Conservation (phyloP, 2,113 vertebrate species). For the Calidris pygmaea region DNA sequence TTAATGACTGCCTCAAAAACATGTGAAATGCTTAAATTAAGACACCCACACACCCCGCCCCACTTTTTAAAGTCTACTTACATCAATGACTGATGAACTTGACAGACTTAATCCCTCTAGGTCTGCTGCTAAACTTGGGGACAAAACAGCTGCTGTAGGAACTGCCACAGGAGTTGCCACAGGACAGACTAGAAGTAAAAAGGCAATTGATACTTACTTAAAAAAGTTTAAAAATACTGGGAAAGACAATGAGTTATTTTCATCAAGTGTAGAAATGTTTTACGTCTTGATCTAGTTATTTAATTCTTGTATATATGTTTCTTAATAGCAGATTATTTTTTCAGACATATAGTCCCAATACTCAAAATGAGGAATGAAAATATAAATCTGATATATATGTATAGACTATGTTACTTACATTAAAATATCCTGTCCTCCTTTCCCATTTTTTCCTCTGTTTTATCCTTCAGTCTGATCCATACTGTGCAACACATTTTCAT, state of each 20-base stretch:
- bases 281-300: not conserved
- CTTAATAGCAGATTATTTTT: not conserved
- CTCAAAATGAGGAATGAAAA: constrained; percentile 6
- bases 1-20: not conserved
- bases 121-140: constrained; percentile 84
- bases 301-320: not conserved
- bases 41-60: too few relatives aligned
- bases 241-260: constrained; percentile 28
- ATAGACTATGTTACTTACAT: not conserved
- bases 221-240: not conserved
- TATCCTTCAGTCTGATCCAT: not conserved
- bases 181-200: constrained; percentile 73
- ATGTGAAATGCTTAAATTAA: not conserved
- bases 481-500: not conserved
- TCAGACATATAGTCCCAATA: constrained; percentile 9
- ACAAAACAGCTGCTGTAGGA: constrained; percentile 73
- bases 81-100: constrained; percentile 79
- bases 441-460: not conserved
- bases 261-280: constrained; percentile 25
- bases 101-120: constrained; percentile 89
- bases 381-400: not conserved
- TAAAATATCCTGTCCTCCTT: not conserved
- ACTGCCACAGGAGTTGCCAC: constrained; percentile 58
- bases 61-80: constrained; percentile 71
- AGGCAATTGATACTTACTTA: not conserved